Conservation (phyloP, 2,113 vertebrate species). For the Ranitomeya variabilis region DNA sequence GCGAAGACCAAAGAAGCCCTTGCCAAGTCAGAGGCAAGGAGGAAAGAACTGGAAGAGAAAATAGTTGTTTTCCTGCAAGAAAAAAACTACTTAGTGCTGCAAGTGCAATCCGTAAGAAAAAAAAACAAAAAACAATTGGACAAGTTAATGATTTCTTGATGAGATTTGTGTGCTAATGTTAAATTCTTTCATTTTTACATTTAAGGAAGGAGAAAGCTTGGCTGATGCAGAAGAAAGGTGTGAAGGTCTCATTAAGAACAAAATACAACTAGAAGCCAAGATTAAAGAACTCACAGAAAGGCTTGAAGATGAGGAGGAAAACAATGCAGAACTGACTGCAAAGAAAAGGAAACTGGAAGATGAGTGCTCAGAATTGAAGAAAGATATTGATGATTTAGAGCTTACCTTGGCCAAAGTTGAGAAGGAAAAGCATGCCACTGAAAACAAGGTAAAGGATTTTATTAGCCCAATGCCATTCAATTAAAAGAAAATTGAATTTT, state of each 20-base stretch:
- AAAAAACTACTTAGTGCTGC: conserved; percentile 85
- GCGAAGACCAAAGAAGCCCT: conserved; percentile 77
- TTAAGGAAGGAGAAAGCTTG: conserved; percentile 80
- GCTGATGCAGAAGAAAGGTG: conserved; percentile 87
- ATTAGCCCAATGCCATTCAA: not conserved
- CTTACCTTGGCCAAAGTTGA: conserved; percentile 81
- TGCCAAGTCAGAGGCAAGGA: conserved; percentile 76
- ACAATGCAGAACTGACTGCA: conserved; percentile 71
- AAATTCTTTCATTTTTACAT: not conserved
- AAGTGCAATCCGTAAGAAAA: conserved; percentile 81
- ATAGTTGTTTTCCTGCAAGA: conserved; percentile 83
- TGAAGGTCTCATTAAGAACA: conserved; percentile 82
- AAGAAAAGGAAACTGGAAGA: conserved; percentile 82
- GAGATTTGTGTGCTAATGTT: not conserved
- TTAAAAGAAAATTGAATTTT: not conserved
- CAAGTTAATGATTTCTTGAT: not conserved
- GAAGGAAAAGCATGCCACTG: conserved; percentile 82
- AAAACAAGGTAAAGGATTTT: conserved; percentile 74
- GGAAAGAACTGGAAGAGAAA: conserved; percentile 84
- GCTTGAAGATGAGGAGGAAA: conserved; percentile 82
- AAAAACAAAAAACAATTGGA: not conserved
- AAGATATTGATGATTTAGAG: conserved; percentile 81
- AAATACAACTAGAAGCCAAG: conserved; percentile 82
- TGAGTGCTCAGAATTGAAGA: conserved; percentile 78
- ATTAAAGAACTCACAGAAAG: conserved; percentile 79